These are phyloP conservation scores for Leucozona laternaria DNA, from an alignment of 2,888 invertebrate species.

Conservation along the genomic window DNA sequence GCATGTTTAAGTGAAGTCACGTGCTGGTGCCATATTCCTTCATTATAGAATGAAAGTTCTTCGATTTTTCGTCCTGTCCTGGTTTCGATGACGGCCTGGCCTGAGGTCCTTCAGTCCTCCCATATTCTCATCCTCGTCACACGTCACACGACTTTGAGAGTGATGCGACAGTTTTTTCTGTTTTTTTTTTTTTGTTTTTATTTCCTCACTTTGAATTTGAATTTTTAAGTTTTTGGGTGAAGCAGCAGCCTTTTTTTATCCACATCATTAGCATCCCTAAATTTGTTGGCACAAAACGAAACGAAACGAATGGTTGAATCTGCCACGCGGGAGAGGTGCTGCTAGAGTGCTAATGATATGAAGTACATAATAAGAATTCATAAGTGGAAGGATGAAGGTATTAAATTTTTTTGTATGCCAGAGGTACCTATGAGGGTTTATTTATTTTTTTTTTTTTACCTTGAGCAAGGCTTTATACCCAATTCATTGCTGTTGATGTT, in stretches of 20 bases:
- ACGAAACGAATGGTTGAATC: neutral
- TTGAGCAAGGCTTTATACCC: neutral
- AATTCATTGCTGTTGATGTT: neutral
- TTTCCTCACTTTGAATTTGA: neutral
- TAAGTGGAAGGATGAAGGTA: slow-evolving; percentile 65
- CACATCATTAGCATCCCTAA: slow-evolving; percentile 56
- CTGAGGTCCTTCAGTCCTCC: neutral
- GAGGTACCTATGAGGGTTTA: neutral
- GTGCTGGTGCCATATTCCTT: slow-evolving; percentile 72
- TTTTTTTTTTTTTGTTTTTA: slow-evolving; percentile 1
- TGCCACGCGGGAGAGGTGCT: slow-evolving; percentile 2
- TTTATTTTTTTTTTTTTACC: slow-evolving; percentile 30
- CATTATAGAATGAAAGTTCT: slow-evolving; percentile 71
- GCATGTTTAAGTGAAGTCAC: slow-evolving; percentile 74
- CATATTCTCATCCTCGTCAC: neutral
- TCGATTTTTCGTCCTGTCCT: slow-evolving; percentile 63
- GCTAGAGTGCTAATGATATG: slow-evolving; percentile 64
- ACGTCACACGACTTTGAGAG: slow-evolving; percentile 2
- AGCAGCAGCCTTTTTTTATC: neutral
- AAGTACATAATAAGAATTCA: slow-evolving; percentile 67
- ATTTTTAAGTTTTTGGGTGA: slow-evolving; percentile 19
- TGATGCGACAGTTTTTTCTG: slow-evolving; percentile 58
- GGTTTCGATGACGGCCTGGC: neutral
- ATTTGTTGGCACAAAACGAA: slow-evolving; percentile 23
- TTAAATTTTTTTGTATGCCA: slow-evolving; percentile 9